Evolutionary conservation across 2,113 vertebrate species (phyloP), one percentile per base, ranked within the genome.

Genomic region (Recurvirostra avosetta): DNA sequence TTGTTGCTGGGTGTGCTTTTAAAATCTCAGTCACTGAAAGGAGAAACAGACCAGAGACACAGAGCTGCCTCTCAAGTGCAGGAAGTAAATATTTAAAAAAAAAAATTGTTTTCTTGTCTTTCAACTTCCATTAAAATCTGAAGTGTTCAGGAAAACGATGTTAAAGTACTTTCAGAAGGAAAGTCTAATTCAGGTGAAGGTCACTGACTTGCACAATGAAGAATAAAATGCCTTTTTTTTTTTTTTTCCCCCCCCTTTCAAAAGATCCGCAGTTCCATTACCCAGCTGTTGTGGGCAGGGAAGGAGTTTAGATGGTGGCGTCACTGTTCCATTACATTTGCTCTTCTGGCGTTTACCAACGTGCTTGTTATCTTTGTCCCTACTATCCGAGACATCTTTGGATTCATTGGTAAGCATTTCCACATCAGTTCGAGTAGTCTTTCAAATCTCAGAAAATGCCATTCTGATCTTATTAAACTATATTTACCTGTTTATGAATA

Each of bases 321-420:
- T 66, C 99, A 99, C 95, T 97, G 73, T 77, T 6, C 98, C 91
- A 99, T 99, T 87, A 99, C 99, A 0, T 0, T 99, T 27, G 47
- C 82, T 9, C 98, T 99, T 81, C 95, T 99, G 97, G 89, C 32
- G 0, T 93, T 98, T 68, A 99, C 99, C 97, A 99, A 99, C 17
- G 4, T 97, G 50, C 98, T 99, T 27, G 99, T 99, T 96, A 99
- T 99, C 97, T 99, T 99, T 5, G 99, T 99, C 43, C 99, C 99
- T 47, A 99, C 98, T 81, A 99, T 99, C 95, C 98, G 98, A 85
- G 99, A 99, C 91, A 99, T 99, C 96, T 99, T 99, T 76, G 99
- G 99, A 75, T 99, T 99, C 96, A 99, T 99, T 70, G 99, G 99
- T 99, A 97, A 97, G 99, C 72, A 30, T 81, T 80, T 90, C 29